Evolutionary conservation across 2,113 vertebrate genomes (phyloP), one percentile per base, ranked within the genome.

Genomic region (Spheniscus mendiculus): DNA sequence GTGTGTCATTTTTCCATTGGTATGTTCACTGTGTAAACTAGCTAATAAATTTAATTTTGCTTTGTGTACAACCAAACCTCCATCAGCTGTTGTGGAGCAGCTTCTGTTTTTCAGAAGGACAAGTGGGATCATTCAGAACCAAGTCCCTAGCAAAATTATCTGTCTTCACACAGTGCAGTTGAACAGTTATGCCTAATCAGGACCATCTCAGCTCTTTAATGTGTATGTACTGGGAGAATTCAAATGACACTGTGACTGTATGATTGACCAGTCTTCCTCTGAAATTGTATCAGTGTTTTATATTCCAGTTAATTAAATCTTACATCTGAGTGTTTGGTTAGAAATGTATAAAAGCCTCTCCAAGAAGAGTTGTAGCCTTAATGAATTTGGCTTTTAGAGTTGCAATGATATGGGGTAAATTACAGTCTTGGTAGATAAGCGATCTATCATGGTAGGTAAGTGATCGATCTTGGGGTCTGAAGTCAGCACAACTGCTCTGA

Each of bases 391-490:
- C 18, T 50, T 84, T 58, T 66, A 70, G n/a, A 74, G 29, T 59
- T 84, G 52, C 7, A 45, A 7, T 62, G 29, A 30, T 32, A 21
- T 23, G 26, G 53, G 27, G 30, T 78, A 82, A 38, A 62, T 44
- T 29, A 62, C 5, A 59, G 59, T 66, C 55, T 22, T 67, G 29
- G 10, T 50, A 42, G 59, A 9, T 63, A 32, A 69, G 20, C 5
- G 1, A 5, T 49, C 30, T 69, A 0, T 90, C 0, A 0, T 38
- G 40, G 38, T 58, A 61, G 44, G 7, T 52, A 38, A 47, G 11
- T 30, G 52, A 44, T 92, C 9, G 2, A 0, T 71, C 5, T 4
- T 13, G 42, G 32, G 9, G 1, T 87, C 63, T 71, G 10, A 83
- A 90, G 74, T 73, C n/a, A 78, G 9, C 2, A 1, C 49, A 73